A percentile compares a stretch with the other conserved stretches of the same genome.
These are phyloP conservation scores for Styela clava DNA, from an alignment of 23 tunicate species.

Conservation along the genomic window DNA sequence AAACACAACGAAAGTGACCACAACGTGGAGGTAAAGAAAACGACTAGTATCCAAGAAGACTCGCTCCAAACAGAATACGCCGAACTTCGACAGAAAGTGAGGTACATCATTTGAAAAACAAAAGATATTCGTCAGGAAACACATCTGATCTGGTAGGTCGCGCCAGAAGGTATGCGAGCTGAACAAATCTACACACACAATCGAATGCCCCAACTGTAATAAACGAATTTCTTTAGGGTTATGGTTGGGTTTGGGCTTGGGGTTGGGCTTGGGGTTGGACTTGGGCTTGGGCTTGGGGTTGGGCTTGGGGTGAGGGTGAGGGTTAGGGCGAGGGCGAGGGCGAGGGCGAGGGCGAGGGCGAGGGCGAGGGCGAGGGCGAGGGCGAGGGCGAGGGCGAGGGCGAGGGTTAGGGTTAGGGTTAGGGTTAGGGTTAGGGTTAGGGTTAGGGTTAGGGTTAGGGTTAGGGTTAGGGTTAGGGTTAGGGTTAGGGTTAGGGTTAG, in stretches of 20 bases:
- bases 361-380: slow-evolving; percentile 65
- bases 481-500: slow-evolving; percentile 85
- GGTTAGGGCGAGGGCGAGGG: slow-evolving; percentile 57
- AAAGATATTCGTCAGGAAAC: slow-evolving; percentile 56
- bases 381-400: slow-evolving; percentile 69
- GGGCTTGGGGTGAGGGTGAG: slow-evolving; percentile 46
- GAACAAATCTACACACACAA: no score
- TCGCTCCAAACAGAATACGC: slow-evolving; percentile 40
- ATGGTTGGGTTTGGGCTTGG: slow-evolving; percentile 66
- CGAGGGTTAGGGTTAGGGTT: slow-evolving; percentile 66
- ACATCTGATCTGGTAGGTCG: slow-evolving; percentile 49
- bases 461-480: slow-evolving; percentile 82
- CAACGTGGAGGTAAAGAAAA: no score
- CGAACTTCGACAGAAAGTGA: slow-evolving; percentile 41
- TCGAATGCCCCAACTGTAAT: no score
- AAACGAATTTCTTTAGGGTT: no score
- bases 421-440: slow-evolving; percentile 49
- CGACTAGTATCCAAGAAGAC: no score
- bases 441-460: slow-evolving; percentile 53
- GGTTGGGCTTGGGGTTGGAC: slow-evolving; percentile 76
- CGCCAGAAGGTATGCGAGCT: no score
- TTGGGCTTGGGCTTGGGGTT: slow-evolving; percentile 73
- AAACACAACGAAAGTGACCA: no score
- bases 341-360: slow-evolving; percentile 81
- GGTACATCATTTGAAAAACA: slow-evolving; percentile 56